Evolutionary conservation across 2,113 vertebrate species (phyloP).

Genomic region (Crotalus viridis): DNA sequence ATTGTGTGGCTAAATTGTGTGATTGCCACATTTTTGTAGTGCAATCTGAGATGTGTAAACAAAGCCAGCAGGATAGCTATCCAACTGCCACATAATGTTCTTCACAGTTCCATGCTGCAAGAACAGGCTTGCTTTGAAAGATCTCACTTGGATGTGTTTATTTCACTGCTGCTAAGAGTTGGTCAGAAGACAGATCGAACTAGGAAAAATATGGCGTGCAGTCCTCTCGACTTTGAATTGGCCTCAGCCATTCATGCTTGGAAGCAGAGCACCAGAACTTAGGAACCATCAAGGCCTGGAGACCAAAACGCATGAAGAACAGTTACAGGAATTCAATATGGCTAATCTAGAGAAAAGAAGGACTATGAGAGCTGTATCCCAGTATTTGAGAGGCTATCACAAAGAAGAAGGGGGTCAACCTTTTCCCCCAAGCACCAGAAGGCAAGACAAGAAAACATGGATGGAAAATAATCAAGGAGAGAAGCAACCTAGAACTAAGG

Average conservation of each 20-base stretch:
- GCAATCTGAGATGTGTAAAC: constrained; percentile 76
- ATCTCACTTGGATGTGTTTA: constrained; percentile 15
- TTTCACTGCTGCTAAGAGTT: constrained; percentile 29
- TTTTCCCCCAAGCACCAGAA: no score
- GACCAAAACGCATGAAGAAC: background rate
- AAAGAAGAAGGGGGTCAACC: no score
- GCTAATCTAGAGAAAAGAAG: background rate
- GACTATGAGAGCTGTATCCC: background rate
- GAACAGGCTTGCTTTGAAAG: constrained; percentile 70
- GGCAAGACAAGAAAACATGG: no score
- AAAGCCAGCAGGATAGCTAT: constrained; percentile 73
- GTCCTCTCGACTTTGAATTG: background rate
- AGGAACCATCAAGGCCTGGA: background rate
- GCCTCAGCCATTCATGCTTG: background rate
- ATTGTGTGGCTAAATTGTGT: constrained; percentile 69
- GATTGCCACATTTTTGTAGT: constrained; percentile 59
- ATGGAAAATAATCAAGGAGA: no score
- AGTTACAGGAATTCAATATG: background rate
- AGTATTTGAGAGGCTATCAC: no score
- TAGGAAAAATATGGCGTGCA: constrained; percentile 7
- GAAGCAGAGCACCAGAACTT: background rate
- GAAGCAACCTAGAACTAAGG: no score
- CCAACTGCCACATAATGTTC: constrained; percentile 60
- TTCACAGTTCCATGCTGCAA: constrained; percentile 54
- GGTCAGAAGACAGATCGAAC: constrained; percentile 32